Base-by-base conservation (phyloP, 2,113 vertebrate species). In the Catharus minimus region DNA sequence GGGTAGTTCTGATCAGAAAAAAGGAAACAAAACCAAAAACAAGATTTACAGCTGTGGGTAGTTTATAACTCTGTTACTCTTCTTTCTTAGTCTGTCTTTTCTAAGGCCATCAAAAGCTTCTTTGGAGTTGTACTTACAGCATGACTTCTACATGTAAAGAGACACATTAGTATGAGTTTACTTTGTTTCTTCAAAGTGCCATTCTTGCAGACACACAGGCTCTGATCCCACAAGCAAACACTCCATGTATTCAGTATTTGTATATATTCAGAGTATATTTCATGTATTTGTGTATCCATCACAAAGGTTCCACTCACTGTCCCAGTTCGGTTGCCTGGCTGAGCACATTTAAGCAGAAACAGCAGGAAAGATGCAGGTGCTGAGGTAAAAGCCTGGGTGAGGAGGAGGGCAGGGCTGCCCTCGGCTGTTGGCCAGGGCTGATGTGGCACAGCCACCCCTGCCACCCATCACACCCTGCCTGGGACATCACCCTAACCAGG, bases 401-500 rank as follows among this genome's bases (percentile, higher is more conserved):
- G 1, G 33, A 44, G 44, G 16, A 3, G 1, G 46, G n/a, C 0
- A 1, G 50, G 50, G 27, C 50, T 52, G 50, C 50, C 50, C 50
- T 28, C 30, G 50, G 27, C 50, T 52, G 50, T 27, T 28, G 50
- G 50, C 50, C 27, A 52, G 50, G 50, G 49, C 49, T 27, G 49
- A 16, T 27, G 49, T 50, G 49, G 49, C 49, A 50, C 49, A 50
- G 49, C 50, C 50, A 52, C 4, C 23, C 41, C 22, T 2, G 8
- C 24, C 21, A 3, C n/a, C 69, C 3, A 15, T 2, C 79, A 21
- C 62, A 21, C 2, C 47, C 67, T 10, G 32, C 24, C 86, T 0
- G 0, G 53, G 26, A 24, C 1, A 8, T 0, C 4, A 22, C 8
- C 60, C 55, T 60, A 36, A 64, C 17, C 24, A 9, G 36, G 36